Base-by-base conservation (phyloP, 2,888 invertebrate species). In the Mactromeris polynyma region DNA sequence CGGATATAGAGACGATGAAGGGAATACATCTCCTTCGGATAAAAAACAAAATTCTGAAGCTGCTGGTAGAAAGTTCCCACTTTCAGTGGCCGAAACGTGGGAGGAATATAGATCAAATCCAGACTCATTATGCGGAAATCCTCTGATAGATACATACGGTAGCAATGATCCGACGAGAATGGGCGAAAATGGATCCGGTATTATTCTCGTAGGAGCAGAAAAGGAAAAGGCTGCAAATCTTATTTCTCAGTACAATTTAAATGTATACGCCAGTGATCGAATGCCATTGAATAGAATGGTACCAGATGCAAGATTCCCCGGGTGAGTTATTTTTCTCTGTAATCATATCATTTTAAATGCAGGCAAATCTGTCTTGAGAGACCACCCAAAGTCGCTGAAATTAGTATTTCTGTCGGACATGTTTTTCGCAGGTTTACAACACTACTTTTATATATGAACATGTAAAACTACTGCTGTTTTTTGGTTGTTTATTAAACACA, bases 241-340 rank as follows among this genome's bases (percentile, higher is more conserved):
- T 0, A 88, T 94, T 42, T 73, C 90, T 21, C 88, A 93, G 38
- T 94, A 92, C 82, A 88, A 91, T 36, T 73, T 95, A 3, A 95
- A 95, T 85, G 93, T 93, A 4, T 83, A 92, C 26, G 94, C 93
- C 73, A 95, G 95, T 91, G 95, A 95, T 83, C 31, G 90, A 11
- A 94, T 94, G 46, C 94, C 95, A 0, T 90, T 95, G 26, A 95
- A 95, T 87, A 88, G 95, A 83, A 84, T 92, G 69, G 94, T 95
- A 4, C 95, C 95, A 0, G 95, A 95, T 80, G 92, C 95, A 0
- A 92, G 95, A 90, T 93, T 94, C 36, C 81, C 90, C n/a, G 93
- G 93, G 95, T 95, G 91, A 89, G 93, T 90, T 81, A 36, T 58
- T 21, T 19, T 54, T 54, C 36, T 33, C 33, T 73, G 1, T 73